Conservation (phyloP, 2,797 vertebrate species). For the Anolis apletophallus region DNA sequence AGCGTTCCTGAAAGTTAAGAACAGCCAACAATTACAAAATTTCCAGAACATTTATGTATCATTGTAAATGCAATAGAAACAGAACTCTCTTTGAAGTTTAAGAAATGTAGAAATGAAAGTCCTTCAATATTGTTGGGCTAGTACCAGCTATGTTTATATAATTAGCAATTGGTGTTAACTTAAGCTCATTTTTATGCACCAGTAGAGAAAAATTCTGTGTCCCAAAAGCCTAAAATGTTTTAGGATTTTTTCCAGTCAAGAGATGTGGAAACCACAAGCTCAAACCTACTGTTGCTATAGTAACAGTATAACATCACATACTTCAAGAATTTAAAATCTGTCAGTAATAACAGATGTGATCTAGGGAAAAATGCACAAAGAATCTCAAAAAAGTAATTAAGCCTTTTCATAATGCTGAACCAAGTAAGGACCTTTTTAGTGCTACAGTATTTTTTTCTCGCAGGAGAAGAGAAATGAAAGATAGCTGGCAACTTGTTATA, state of each 20-base stretch:
- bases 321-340: constrained; percentile 43
- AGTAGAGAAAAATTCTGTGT: constrained; percentile 23
- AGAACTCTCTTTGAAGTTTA: not conserved
- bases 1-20: constrained; percentile 87
- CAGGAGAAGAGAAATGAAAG: not conserved
- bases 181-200: constrained; percentile 23
- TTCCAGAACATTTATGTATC: not conserved
- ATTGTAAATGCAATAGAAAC: not conserved
- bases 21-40: constrained; percentile 19
- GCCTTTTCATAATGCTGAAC: constrained; percentile 28
- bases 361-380: not conserved
- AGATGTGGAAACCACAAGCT: constrained; percentile 47
- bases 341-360: constrained; percentile 34
- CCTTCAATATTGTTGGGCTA: constrained; percentile 14
- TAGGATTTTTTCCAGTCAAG: constrained; percentile 27
- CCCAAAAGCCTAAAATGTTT: constrained; percentile 32
- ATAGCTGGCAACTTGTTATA: not conserved
- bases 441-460: not conserved
- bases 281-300: constrained; percentile 48
- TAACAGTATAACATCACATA: constrained; percentile 49
- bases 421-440: constrained; percentile 36
- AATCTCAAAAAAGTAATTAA: constrained; percentile 46
- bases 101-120: constrained; percentile 7
- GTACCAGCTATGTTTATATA: constrained; percentile 30
- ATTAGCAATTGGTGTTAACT: constrained; percentile 37